Base-by-base conservation (phyloP, 2,888 invertebrate genomes). In the Cheilosia scutellata region DNA sequence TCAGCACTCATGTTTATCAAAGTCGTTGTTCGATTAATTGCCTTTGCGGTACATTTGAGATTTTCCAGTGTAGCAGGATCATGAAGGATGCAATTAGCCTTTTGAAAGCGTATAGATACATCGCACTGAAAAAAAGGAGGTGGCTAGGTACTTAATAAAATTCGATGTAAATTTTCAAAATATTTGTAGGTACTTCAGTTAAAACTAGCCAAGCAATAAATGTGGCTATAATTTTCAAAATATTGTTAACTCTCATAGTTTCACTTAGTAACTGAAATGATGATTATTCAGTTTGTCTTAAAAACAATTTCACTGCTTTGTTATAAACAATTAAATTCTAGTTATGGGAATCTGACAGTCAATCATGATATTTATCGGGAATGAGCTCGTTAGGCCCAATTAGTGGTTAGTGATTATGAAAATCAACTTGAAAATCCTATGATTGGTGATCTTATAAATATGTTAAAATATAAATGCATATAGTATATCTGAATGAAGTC, bases 11-110 rank as follows among this genome's bases (percentile, higher is more conserved):
- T 65, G 37, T 72, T 79, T 6, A 79, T 25, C 20, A 42, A 2
- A 3, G 63, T 72, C 5, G 57, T 72, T 0, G 78, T 72, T 0
- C 78, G 72, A 72, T 51, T 72, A 4, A 65, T 33, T 5, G 65
- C 47, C 9, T 37, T 79, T 13, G 40, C 57, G 1, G 16, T 40
- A 25, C 72, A 79, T 9, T 25, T 58, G 13, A 72, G 3, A 20
- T 72, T 79, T 7, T 42, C 9, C 4, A 72, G 16, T 33, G 33
- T 20, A 5, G 20, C 27, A 1, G 63, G 40, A 27, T 79, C 51
- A n/a, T 72, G 65, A 0, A 63, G 42, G 7, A 58, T 57, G 31
- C 71, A 72, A 20, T 29, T 29, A 0, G 13, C 31, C 57, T 49
- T 78, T 5, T 2, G 11, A 11, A 63, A 9, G 4, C 37, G 44